Evolutionary conservation across 2,888 invertebrate genomes (phyloP).

Genomic region (Phengaris alcon): DNA sequence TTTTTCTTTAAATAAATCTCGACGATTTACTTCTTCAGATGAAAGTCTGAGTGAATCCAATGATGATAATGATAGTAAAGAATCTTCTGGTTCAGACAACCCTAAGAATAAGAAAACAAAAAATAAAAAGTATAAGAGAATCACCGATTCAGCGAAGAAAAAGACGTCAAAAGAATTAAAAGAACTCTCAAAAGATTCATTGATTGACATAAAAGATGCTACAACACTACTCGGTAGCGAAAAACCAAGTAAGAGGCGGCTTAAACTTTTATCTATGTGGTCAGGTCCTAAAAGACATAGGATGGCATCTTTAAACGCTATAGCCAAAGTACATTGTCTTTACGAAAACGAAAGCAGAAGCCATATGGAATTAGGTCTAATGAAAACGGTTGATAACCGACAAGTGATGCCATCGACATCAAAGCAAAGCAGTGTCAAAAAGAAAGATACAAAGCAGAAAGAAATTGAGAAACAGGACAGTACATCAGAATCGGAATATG

Average conservation of each 20-base stretch:
- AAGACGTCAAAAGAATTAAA: slow-evolving; percentile 66
- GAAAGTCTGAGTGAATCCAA: slow-evolving; percentile 71
- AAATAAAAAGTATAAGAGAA: slow-evolving; percentile 67
- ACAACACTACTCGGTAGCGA: slow-evolving; percentile 57
- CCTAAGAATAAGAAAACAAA: slow-evolving; percentile 62
- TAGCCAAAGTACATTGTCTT: slow-evolving; percentile 93
- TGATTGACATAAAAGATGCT: slow-evolving; percentile 67
- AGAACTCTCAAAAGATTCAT: slow-evolving; percentile 70
- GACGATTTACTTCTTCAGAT: slow-evolving; percentile 66
- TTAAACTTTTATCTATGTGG: slow-evolving; percentile 84
- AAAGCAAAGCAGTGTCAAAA: slow-evolving; percentile 65
- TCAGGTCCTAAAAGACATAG: slow-evolving; percentile 89
- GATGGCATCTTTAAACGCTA: slow-evolving; percentile 92
- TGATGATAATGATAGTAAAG: slow-evolving; percentile 68
- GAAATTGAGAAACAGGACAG: slow-evolving; percentile 67
- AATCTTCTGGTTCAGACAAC: slow-evolving; percentile 65
- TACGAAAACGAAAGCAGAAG: slow-evolving; percentile 92
- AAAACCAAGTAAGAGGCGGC: slow-evolving; percentile 72
- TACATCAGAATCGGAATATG: slow-evolving; percentile 74
- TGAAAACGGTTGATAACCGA: slow-evolving; percentile 66
- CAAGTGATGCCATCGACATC: slow-evolving; percentile 75
- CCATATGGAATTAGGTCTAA: slow-evolving; percentile 81
- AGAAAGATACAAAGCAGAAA: slow-evolving; percentile 66
- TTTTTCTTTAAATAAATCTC: slow-evolving; percentile 61
- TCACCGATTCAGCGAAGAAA: slow-evolving; percentile 62